Evolutionary conservation across 2,888 invertebrate genomes (phyloP).

Genomic region (Mythimna ferrago): DNA sequence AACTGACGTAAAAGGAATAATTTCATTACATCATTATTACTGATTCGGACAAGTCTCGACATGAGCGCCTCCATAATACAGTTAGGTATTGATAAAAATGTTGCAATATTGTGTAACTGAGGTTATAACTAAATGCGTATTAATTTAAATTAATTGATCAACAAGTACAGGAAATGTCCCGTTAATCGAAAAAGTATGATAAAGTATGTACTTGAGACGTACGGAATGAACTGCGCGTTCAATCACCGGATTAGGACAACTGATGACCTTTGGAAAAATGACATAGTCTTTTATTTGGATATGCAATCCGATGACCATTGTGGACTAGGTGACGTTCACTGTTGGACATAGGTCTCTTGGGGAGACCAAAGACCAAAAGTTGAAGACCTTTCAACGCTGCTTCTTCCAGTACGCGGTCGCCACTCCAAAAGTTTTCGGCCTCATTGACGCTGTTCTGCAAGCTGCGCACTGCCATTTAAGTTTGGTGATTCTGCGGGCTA

Average conservation of each 20-base stretch:
- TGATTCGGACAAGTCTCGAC: slow-evolving; percentile 27
- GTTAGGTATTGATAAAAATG: slow-evolving; percentile 24
- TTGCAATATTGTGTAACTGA: slow-evolving; percentile 40
- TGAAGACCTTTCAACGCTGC: too few relatives aligned
- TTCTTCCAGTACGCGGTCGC: too few relatives aligned
- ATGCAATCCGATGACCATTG: too few relatives aligned
- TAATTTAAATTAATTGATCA: neutral
- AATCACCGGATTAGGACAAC: neutral
- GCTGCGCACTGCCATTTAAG: too few relatives aligned
- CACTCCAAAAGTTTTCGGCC: too few relatives aligned
- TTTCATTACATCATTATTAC: neutral
- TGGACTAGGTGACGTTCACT: too few relatives aligned
- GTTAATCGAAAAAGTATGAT: neutral
- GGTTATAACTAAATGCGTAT: slow-evolving; percentile 3
- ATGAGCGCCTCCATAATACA: neutral
- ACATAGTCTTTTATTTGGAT: neutral
- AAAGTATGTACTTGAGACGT: neutral
- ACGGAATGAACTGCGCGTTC: neutral
- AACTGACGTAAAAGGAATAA: neutral
- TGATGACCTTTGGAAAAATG: neutral
- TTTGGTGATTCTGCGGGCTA: too few relatives aligned
- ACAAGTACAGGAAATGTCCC: slow-evolving; percentile 2
- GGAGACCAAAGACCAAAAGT: too few relatives aligned
- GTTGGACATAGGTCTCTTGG: too few relatives aligned
- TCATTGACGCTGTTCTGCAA: too few relatives aligned